A percentile compares a stretch with the other conserved stretches of the same genome.
Conservation (phyloP, 2,888 invertebrate genomes). For the Epirrhoe alternata region DNA sequence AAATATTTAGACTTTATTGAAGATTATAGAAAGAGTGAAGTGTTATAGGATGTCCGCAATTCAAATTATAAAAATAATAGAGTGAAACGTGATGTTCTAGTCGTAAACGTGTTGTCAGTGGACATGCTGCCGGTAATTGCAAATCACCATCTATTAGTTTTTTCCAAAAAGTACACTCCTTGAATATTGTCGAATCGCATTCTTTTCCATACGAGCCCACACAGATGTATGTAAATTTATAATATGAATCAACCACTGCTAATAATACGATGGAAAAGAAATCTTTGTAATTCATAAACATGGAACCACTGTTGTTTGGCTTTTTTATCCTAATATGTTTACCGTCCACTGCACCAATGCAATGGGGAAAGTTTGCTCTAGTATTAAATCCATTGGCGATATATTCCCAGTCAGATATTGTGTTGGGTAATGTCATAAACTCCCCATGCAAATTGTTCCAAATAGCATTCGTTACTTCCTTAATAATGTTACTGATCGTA, state of each 20-base stretch:
- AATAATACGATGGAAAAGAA: constrained; percentile 27
- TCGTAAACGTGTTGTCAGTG: constrained; percentile 11
- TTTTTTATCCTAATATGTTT: constrained; percentile 43
- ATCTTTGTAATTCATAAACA: constrained; percentile 40
- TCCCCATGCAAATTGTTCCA: constrained; percentile 37
- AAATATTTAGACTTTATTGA: no score
- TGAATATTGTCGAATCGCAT: constrained; percentile 34
- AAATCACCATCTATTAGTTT: constrained; percentile 24
- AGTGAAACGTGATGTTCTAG: background rate
- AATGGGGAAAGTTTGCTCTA: constrained; percentile 44
- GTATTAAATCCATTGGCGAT: constrained; percentile 43
- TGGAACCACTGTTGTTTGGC: constrained; percentile 38
- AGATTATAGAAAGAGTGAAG: no score
- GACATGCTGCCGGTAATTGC: constrained; percentile 36
- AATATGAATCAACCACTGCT: constrained; percentile 36
- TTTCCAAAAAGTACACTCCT: constrained; percentile 34
- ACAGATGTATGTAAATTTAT: constrained; percentile 37
- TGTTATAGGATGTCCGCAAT: no score
- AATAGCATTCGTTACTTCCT: constrained; percentile 39
- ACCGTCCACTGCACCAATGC: constrained; percentile 41
- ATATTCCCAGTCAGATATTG: constrained; percentile 31
- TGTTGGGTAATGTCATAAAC: constrained; percentile 26
- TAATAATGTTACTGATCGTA: constrained; percentile 39
- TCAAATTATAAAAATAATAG: no score
- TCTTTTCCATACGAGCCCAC: constrained; percentile 41